Evolutionary conservation across 2,113 vertebrate genomes (phyloP).

Genomic region (Clarias magur): DNA sequence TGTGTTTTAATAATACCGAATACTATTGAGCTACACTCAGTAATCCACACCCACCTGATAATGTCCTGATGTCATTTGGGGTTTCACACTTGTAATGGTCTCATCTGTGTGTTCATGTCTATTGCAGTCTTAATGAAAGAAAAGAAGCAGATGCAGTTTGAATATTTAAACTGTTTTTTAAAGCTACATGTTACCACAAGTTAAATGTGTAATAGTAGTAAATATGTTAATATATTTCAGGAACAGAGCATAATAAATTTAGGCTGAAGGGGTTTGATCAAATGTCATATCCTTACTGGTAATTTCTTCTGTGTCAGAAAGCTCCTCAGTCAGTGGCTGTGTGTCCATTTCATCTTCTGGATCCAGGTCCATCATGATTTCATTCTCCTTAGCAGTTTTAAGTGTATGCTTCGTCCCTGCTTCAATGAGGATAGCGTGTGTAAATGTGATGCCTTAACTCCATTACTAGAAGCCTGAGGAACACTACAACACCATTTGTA

Average conservation of each 20-base stretch:
- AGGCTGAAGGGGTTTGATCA: no score
- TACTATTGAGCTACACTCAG: background rate
- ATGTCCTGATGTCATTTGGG: background rate
- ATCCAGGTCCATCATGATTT: no score
- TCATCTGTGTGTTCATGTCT: background rate
- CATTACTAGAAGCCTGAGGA: no score
- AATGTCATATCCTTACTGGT: background rate
- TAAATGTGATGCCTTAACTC: no score
- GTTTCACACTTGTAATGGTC: background rate
- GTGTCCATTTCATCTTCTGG: background rate
- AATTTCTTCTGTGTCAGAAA: background rate
- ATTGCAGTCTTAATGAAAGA: background rate
- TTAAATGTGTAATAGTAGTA: no score
- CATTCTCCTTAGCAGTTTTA: no score
- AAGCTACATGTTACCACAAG: no score
- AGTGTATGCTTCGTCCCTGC: no score
- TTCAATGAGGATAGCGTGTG: no score
- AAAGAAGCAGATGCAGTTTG: background rate
- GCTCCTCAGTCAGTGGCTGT: background rate
- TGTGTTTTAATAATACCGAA: background rate
- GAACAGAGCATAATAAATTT: no score
- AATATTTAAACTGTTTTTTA: background rate
- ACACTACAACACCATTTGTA: no score
- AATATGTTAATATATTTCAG: no score
- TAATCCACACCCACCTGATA: background rate